phyloP scores from a whole-genome alignment of 2,113 vertebrate species.

The Proteles cristata region DNA sequence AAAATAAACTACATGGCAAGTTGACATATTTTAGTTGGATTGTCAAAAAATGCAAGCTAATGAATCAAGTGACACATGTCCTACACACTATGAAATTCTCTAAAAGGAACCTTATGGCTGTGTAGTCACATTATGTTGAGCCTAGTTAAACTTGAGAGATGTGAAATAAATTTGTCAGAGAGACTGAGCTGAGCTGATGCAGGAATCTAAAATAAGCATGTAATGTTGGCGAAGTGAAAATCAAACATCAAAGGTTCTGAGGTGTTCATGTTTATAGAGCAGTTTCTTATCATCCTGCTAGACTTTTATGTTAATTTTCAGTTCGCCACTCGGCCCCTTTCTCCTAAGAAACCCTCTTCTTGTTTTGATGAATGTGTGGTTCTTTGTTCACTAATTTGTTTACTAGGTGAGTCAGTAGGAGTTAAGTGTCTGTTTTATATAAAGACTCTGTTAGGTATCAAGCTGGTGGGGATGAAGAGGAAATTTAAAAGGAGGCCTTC shows the following conservation, averaged over 20 bases:
- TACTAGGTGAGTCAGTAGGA: not conserved
- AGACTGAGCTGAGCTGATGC: not conserved
- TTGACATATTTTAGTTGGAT: not conserved
- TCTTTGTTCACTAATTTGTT: not conserved
- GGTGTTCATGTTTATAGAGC: fast-evolving
- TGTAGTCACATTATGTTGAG: not conserved
- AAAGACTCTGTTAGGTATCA: not conserved
- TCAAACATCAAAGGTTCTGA: not conserved
- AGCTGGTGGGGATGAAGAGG: not conserved
- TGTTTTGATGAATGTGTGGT: not conserved
- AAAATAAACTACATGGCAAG: not conserved
- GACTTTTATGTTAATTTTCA: not conserved
- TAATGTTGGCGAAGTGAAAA: not conserved
- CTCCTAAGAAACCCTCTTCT: not conserved
- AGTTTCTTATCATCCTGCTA: too few species aligned
- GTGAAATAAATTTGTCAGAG: not conserved
- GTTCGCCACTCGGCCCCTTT: fast-evolving
- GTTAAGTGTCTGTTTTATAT: not conserved
- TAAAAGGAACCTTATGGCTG: not conserved
- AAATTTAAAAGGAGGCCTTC: too few species aligned
- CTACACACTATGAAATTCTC: not conserved
- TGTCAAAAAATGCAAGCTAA: not conserved
- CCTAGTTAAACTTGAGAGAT: not conserved
- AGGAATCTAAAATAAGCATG: not conserved
- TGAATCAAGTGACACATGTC: not conserved